Base-by-base conservation (phyloP, 2,888 invertebrate species). In the Tortrix viridana region DNA sequence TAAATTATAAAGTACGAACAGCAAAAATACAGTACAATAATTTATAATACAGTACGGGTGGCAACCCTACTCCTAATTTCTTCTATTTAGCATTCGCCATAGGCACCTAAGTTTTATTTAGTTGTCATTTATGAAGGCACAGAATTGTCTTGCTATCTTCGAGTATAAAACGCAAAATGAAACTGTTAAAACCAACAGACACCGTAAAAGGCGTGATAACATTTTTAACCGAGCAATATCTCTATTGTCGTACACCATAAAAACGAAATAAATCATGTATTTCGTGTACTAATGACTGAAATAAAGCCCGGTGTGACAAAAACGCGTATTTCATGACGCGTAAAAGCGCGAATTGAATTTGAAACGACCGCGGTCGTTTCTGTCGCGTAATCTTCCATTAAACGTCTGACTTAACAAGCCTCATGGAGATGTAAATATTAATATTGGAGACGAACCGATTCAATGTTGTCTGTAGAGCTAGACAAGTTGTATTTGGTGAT, bases 301-400 rank as follows among this genome's bases (percentile, higher is more conserved):
- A 57, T 56, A 46, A 52, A 56, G 50, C 55, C 19, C 61, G 23
- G 49, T 49, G 44, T 16, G 61, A 44, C 55, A 52, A 52, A 56
- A 56, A 57, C 50, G 47, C 23, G 47, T 38, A 37, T 56, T 47
- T 37, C 47, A 56, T 16, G 57, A 47, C 20, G 57, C 50, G 16
- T 50, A 52, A 57, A 62, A 62, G 57, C 65, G 69, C 68, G 65
- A 69, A 74, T 74, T 71, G 69, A 71, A 77, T 71, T 71, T 67
- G 60, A 60, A 70, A 69, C 66, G 65, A 65, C 58, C 66, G 68
- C 50, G 19, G 50, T 37, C 64, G 72, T 74, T 76, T 37, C 71
- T 70, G 64, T 67, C 61, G 52, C 56, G 48, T 59, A 57, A 71
- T 71, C 43, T 59, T 53, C 63, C 71, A 70, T 71, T 74, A 74